A percentile compares a stretch with the other conserved stretches of the same genome.
Conservation (phyloP, 2,797 vertebrate genomes). For the Octomys mimax region DNA sequence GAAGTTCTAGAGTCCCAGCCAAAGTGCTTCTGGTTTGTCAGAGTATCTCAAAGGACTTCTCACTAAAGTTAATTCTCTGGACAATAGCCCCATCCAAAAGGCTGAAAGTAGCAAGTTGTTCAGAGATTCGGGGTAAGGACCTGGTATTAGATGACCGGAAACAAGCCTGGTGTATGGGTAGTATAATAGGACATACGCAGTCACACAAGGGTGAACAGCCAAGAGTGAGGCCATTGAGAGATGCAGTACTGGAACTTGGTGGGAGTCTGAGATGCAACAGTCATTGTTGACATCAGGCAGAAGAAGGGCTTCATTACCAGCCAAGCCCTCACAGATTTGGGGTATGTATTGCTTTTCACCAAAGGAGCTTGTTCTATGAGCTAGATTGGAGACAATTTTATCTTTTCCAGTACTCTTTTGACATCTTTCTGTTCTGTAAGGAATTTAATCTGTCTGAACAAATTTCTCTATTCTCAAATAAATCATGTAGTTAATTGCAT, state of each 20-base stretch:
- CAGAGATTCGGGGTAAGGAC: not conserved
- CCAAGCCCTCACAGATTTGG: not conserved
- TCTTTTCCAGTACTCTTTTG: constrained; percentile 26
- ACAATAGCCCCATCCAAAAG: not conserved
- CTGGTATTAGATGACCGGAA: not conserved
- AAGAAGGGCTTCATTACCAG: not conserved
- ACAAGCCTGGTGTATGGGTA: not conserved
- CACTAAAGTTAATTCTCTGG: not conserved
- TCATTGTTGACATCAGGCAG: not conserved
- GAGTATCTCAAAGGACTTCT: not conserved
- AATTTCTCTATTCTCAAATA: constrained; percentile 48
- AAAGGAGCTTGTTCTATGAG: not conserved
- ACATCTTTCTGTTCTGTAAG: not conserved
- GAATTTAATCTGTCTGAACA: not conserved
- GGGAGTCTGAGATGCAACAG: not conserved
- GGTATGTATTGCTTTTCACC: not conserved
- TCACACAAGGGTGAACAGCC: not conserved
- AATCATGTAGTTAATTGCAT: not conserved
- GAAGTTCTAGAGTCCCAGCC: not conserved
- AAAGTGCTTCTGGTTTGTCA: not conserved
- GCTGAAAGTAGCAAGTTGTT: not conserved
- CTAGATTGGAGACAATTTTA: not conserved
- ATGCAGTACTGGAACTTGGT: not conserved
- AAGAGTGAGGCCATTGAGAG: not conserved
- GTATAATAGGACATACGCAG: not conserved